Base-by-base conservation (phyloP, 2,113 vertebrate genomes). In the Eonycteris spelaea region DNA sequence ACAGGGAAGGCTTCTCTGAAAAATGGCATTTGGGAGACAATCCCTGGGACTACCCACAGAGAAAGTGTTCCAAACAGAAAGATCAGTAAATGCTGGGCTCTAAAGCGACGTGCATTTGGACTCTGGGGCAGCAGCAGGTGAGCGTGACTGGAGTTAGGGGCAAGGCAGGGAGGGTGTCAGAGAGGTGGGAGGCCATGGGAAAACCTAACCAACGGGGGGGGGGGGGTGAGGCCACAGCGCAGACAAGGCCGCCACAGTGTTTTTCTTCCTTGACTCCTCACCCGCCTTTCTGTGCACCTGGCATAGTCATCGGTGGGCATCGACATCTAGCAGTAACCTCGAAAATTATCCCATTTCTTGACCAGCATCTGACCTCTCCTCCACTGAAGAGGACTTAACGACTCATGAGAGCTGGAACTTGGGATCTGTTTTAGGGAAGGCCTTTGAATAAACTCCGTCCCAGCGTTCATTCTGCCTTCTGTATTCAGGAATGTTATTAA, bases 91-190 rank as follows among this genome's bases (percentile, higher is more conserved):
- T 0, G 2, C 6, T 59, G 15, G 55, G 53, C 45, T 67, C 6
- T 3, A 38, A 18, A 38, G 40, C 28, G 51, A 38, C 3, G 0
- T 3, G 4, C 7, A 0, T 4, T 35, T 70, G 57, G 12, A n/a
- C 33, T 43, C 7, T 11, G 63, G 26, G 38, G 61, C 24, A 15
- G 30, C 19, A 59, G 63, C 8, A 4, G 43, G 73, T 0, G 0
- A 24, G 6, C 5, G 0, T 6, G 71, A 26, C 35, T 7, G 11
- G n/a, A 12, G 21, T 0, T 0, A 21, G 40, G 18, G 6, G 9
- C 0, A 3, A 8, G 2, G 14, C 0, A 6, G n/a, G 40, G 40
- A 6, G n/a, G 40, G 40, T 40, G 40, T 5, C 11, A 15, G 35
- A 24, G 55, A 45, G 40, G 21, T 9, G 21, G 22, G 3, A 73